Conservation (phyloP, 2,113 vertebrate species). For the Embiotoca jacksoni region DNA sequence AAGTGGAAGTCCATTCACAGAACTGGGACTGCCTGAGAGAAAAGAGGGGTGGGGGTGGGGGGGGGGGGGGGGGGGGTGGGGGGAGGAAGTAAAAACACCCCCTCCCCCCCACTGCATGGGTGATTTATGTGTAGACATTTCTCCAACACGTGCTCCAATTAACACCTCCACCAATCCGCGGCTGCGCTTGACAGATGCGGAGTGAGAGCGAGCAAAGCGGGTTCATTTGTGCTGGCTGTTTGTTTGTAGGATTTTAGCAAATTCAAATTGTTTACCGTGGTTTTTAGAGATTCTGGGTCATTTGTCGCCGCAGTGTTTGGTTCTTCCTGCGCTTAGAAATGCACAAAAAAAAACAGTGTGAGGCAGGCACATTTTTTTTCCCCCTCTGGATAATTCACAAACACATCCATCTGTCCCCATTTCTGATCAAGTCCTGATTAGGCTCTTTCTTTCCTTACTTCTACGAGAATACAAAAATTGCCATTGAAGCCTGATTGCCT, state of each 20-base stretch:
- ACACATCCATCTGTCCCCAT: slow-evolving; percentile 13
- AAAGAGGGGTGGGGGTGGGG: background rate
- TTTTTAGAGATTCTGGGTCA: slow-evolving; percentile 51
- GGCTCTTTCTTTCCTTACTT: background rate
- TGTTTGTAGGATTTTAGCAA: slow-evolving; percentile 43
- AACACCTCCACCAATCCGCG: slow-evolving; percentile 58
- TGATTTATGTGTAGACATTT: slow-evolving; percentile 73
- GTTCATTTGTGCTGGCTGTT: slow-evolving; percentile 50
- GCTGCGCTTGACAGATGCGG: slow-evolving; percentile 51
- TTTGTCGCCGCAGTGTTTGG: slow-evolving; percentile 44
- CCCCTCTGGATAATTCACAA: background rate
- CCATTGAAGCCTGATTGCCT: slow-evolving; percentile 7
- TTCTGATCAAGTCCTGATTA: slow-evolving; percentile 11
- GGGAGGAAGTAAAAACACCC: slow-evolving; percentile 27
- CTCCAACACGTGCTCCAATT: slow-evolving; percentile 66
- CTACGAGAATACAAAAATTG: background rate
- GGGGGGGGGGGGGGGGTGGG: slow-evolving; percentile 3
- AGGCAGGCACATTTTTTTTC: background rate
- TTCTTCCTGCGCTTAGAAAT: slow-evolving; percentile 1
- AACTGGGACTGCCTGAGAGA: slow-evolving; percentile 24
- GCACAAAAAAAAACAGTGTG: background rate
- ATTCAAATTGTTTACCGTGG: slow-evolving; percentile 39
- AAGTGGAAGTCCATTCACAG: slow-evolving; percentile 50
- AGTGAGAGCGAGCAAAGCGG: slow-evolving; percentile 26
- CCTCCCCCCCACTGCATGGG: background rate